Evolutionary conservation across 1,140 invertebrate species (phyloP).

Genomic region (Sycophila sp.): DNA sequence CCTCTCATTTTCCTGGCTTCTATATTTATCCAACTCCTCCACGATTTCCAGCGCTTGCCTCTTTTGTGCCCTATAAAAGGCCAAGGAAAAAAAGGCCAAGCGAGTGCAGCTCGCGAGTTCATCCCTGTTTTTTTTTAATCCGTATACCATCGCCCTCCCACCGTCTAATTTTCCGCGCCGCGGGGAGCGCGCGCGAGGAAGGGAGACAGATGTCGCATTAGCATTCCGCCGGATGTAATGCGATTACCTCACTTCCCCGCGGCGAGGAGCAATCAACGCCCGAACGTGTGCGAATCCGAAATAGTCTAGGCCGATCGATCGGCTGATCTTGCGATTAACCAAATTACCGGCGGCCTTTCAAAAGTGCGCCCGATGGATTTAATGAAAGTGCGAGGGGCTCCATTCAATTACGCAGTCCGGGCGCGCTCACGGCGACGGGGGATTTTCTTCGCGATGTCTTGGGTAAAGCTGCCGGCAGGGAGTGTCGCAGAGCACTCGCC

Average conservation of each 20-base stretch:
- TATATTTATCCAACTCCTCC: background rate
- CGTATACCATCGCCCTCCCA: constrained; percentile 18
- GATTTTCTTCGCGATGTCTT: background rate
- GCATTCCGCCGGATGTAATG: constrained; percentile 53
- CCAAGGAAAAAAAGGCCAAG: constrained; percentile 34
- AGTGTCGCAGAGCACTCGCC: too few species aligned
- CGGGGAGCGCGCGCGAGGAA: constrained; percentile 30
- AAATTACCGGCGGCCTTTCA: background rate
- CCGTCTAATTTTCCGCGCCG: constrained; percentile 51
- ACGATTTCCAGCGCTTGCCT: background rate
- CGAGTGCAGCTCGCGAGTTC: constrained; percentile 10
- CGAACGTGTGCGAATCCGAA: constrained; percentile 36
- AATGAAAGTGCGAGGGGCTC: constrained; percentile 29
- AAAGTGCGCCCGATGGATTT: background rate
- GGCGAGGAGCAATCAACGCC: constrained; percentile 42
- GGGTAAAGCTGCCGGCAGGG: background rate
- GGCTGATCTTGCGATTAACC: constrained; percentile 43
- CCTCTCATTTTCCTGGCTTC: background rate
- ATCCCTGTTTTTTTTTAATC: background rate
- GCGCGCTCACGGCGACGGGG: background rate
- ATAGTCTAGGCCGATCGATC: too few species aligned
- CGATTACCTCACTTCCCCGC: constrained; percentile 53
- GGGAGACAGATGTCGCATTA: constrained; percentile 50
- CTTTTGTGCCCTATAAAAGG: background rate
- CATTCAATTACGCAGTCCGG: background rate